A percentile compares a stretch with the other conserved stretches of the same genome.
These are phyloP conservation scores for Cryptus viduatorius DNA, from an alignment of 2,888 invertebrate genomes.

Conservation along the genomic window DNA sequence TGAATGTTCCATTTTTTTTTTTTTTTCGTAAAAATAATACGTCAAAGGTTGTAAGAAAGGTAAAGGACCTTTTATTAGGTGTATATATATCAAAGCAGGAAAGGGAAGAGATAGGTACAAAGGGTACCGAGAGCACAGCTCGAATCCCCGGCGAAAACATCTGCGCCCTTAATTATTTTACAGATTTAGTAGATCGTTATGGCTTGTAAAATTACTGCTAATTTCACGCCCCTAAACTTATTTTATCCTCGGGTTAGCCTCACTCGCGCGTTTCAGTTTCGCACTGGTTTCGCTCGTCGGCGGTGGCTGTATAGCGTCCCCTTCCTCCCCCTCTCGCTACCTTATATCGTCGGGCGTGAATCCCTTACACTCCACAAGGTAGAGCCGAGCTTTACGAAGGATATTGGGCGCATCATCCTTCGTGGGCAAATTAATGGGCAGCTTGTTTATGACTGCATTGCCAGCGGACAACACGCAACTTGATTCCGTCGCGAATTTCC, in stretches of 20 bases:
- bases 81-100: not conserved
- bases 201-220: slow-evolving; percentile 85
- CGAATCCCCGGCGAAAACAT: slow-evolving; percentile 75
- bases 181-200: slow-evolving; percentile 85
- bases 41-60: not conserved
- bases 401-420: slow-evolving; percentile 83
- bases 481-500: slow-evolving; percentile 81
- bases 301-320: slow-evolving; percentile 10
- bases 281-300: slow-evolving; percentile 29
- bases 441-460: slow-evolving; percentile 83
- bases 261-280: slow-evolving; percentile 39
- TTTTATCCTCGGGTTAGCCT: slow-evolving; percentile 79
- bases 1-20: not conserved
- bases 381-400: slow-evolving; percentile 73
- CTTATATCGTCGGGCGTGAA: slow-evolving; percentile 28
- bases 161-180: slow-evolving; percentile 85
- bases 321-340: slow-evolving; percentile 22
- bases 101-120: slow-evolving; percentile 18
- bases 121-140: slow-evolving; percentile 25
- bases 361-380: not conserved
- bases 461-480: slow-evolving; percentile 79
- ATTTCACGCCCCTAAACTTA: slow-evolving; percentile 85
- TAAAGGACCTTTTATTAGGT: slow-evolving; percentile 3
- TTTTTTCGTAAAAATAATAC: not conserved
- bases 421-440: slow-evolving; percentile 83